Evolutionary conservation across 2,797 vertebrate species (phyloP).

Genomic region (Etheostoma nigrum): DNA sequence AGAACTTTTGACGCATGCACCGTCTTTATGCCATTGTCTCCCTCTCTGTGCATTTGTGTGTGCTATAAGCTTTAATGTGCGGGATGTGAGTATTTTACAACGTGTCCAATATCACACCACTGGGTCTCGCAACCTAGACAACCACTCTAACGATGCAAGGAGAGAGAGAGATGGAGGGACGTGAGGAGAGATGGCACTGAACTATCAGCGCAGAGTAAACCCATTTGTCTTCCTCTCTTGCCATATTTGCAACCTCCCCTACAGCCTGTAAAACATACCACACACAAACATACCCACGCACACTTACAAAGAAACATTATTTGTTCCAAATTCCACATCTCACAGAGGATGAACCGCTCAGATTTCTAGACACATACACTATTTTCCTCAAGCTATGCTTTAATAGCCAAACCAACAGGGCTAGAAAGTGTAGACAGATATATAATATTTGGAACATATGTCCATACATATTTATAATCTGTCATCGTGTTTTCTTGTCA

Average conservation of each 20-base stretch:
- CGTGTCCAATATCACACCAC: conserved; percentile 78
- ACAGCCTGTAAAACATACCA: conserved; percentile 69
- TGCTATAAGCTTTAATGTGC: conserved; percentile 68
- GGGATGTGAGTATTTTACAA: conserved; percentile 77
- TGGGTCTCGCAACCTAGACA: conserved; percentile 73
- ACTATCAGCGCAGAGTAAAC: conserved; percentile 74
- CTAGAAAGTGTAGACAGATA: conserved; percentile 49
- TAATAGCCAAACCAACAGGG: conserved; percentile 50
- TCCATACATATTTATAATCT: conserved; percentile 35
- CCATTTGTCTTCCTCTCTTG: conserved; percentile 73
- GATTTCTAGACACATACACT: conserved; percentile 39
- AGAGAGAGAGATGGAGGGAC: conserved; percentile 57
- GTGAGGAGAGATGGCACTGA: conserved; percentile 63
- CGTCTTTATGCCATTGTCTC: conserved; percentile 38
- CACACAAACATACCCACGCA: conserved; percentile 60
- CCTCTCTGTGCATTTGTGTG: conserved; percentile 43
- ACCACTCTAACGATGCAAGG: conserved; percentile 68
- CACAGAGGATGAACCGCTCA: conserved; percentile 39
- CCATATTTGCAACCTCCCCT: conserved; percentile 67
- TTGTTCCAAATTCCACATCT: conserved; percentile 56
- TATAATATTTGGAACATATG: conserved; percentile 38
- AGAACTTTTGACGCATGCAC: conserved; percentile 58
- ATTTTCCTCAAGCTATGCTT: conserved; percentile 40
- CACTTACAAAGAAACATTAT: conserved; percentile 56
- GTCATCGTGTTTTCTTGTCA: conserved; percentile 8